Base-by-base conservation (phyloP, 2,888 invertebrate genomes). In the Platycnemis pennipes region DNA sequence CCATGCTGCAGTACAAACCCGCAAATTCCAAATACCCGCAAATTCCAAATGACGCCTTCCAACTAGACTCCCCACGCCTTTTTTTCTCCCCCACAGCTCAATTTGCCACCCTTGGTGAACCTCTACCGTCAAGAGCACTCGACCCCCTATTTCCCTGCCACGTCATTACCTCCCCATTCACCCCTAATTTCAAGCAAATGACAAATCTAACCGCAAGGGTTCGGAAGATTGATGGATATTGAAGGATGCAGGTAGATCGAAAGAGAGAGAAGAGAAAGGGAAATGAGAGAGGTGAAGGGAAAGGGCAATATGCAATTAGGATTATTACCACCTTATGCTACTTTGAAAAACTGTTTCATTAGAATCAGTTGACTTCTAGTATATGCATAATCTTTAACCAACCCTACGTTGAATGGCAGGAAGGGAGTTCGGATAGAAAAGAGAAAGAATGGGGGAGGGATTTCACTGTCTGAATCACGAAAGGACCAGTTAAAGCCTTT, bases 91-190 rank as follows among this genome's bases (percentile, higher is more conserved):
- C 19, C 49, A 49, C 49, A 19, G 26, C 22, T 7, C 26, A 7
- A 19, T 2, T 26, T 63, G 49, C 26, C 19, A 13, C 31, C 37
- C 77, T n/a, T 37, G 31, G 77, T 37, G 37, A 26, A 37, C 37
- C 77, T 13, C 2, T 77, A 11, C 31, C 1, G 37, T 16, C 77
- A 11, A 37, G 2, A 16, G 26, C 77, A 37, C 37, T 77, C 77
- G 2, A 31, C 77, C 31, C 11, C 13, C 13, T 4, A 22, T 1
- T 37, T 69, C 45, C 91, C 63, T 44, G 5, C 63, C 19, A 37
- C 56, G 91, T 91, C 63, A 91, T 91, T 91, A 69, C 42, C 91
- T 91, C 91, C 44, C 56, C 91, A 91, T 91, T 91, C 63, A 91
- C 91, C 91, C 89, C 44, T 91, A 91, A 91, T 91, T 91, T 91